These are phyloP conservation scores for Gymnothorax javanicus DNA, from an alignment of 2,797 vertebrate species.

Conservation along the genomic window DNA sequence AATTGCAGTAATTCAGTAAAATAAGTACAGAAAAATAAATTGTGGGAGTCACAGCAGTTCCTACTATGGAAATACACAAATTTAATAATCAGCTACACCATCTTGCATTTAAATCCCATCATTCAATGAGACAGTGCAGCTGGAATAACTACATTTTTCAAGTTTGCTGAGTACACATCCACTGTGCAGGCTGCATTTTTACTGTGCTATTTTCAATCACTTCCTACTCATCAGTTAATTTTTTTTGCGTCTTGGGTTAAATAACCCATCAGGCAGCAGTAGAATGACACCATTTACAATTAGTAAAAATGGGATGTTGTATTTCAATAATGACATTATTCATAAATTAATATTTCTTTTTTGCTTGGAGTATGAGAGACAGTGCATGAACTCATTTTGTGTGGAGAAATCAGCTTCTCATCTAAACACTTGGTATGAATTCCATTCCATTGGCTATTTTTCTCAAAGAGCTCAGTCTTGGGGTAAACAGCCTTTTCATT, in stretches of 20 bases:
- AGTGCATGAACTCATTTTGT: conserved; percentile 9
- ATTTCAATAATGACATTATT: conserved; percentile 8
- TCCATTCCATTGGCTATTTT: conserved; percentile 27
- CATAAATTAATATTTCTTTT: not conserved
- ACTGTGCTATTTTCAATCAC: not conserved
- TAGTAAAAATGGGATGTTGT: not conserved
- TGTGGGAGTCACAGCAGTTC: not conserved
- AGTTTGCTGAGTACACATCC: not conserved
- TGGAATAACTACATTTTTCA: conserved; percentile 2
- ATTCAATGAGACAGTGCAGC: not conserved
- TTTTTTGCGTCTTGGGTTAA: not conserved
- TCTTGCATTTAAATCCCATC: conserved; percentile 1
- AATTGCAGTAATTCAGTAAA: not conserved
- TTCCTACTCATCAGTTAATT: not conserved
- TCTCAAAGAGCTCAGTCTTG: conserved; percentile 48
- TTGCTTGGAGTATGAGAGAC: not conserved
- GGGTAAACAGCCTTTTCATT: conserved; percentile 63
- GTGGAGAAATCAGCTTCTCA: conserved; percentile 18
- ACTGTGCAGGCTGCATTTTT: not conserved
- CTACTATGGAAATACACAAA: not conserved
- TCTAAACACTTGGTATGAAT: conserved; percentile 2
- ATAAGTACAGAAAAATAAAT: not conserved
- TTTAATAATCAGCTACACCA: conserved; percentile 12
- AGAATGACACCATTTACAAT: not conserved
- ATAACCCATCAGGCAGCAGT: not conserved